A percentile compares a stretch with the other conserved stretches of the same genome.
These are phyloP conservation scores for Dyspetes luteomarginatus DNA, from an alignment of 2,888 invertebrate species.

Conservation along the genomic window DNA sequence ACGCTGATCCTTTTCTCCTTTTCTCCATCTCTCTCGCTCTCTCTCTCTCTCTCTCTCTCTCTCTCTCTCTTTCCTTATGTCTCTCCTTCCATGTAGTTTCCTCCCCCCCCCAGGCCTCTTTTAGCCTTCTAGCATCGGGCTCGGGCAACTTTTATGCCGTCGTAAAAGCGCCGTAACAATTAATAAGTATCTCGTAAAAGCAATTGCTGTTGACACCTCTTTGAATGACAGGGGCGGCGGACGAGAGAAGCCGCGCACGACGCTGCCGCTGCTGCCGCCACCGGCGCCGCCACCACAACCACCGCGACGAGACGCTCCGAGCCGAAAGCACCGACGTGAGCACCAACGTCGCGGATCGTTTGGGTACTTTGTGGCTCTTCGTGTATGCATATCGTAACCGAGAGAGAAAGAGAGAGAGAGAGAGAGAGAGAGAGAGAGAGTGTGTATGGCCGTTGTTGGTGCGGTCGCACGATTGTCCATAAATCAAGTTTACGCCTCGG, in stretches of 20 bases:
- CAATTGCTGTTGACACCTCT: constrained; percentile 86
- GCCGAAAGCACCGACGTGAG: too few relatives aligned
- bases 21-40: constrained; percentile 26
- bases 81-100: constrained; percentile 10
- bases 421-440: too few relatives aligned
- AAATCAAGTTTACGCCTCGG: constrained; percentile 80
- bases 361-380: constrained; percentile 51
- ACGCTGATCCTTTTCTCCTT: constrained; percentile 52
- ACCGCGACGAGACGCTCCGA: constrained; percentile 39
- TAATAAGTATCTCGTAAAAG: constrained; percentile 86
- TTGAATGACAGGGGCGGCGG: constrained; percentile 82
- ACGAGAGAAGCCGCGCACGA: constrained; percentile 59
- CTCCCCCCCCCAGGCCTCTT: constrained; percentile 1
- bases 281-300: constrained; percentile 28
- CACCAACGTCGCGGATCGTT: constrained; percentile 32
- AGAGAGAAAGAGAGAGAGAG: too few relatives aligned
- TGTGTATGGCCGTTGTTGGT: constrained; percentile 65
- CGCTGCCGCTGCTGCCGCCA: constrained; percentile 24
- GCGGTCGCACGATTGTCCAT: constrained; percentile 76
- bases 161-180: constrained; percentile 86
- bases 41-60: constrained; percentile 11
- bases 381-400: too few relatives aligned
- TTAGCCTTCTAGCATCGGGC: constrained; percentile 73
- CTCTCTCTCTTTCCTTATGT: constrained; percentile 43
- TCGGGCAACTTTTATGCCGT: constrained; percentile 84